phyloP scores from a whole-genome alignment of 2,113 vertebrate species.

The Alces alces region DNA sequence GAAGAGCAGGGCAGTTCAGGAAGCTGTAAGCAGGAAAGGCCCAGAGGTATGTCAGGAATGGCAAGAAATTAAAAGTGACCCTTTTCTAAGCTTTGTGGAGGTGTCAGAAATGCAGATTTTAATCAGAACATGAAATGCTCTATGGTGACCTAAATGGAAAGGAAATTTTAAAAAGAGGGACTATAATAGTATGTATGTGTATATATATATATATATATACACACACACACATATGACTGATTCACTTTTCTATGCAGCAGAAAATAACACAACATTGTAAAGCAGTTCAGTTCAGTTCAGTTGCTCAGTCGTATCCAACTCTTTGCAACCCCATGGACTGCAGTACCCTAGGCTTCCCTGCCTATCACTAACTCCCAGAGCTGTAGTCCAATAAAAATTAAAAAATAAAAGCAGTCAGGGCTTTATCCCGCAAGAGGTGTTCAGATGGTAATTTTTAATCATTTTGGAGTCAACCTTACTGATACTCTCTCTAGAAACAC shows the following conservation, averaged over 20 bases:
- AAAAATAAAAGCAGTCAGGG: neutral
- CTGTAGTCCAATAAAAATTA: neutral
- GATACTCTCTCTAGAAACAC: neutral
- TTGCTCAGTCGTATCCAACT: neutral
- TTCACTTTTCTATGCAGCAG: neutral
- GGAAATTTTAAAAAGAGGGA: neutral
- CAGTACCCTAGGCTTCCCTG: neutral
- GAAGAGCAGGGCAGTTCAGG: neutral
- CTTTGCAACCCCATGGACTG: neutral
- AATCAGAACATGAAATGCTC: neutral
- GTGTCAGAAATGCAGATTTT: neutral
- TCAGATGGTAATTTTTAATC: neutral
- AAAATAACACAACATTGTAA: neutral
- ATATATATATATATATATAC: neutral
- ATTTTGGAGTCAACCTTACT: neutral
- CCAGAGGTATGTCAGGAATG: neutral
- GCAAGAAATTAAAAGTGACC: neutral
- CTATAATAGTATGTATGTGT: neutral
- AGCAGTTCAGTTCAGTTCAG: neutral
- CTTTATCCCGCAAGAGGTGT: neutral
- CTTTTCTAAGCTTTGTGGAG: neutral
- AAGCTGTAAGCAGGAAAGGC: neutral
- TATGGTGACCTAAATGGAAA: neutral
- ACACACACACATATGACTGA: neutral
- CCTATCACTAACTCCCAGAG: neutral